Evolutionary conservation across 2,888 invertebrate genomes (phyloP), one percentile per base, ranked within the genome.

Genomic region (Byasa hedistus): DNA sequence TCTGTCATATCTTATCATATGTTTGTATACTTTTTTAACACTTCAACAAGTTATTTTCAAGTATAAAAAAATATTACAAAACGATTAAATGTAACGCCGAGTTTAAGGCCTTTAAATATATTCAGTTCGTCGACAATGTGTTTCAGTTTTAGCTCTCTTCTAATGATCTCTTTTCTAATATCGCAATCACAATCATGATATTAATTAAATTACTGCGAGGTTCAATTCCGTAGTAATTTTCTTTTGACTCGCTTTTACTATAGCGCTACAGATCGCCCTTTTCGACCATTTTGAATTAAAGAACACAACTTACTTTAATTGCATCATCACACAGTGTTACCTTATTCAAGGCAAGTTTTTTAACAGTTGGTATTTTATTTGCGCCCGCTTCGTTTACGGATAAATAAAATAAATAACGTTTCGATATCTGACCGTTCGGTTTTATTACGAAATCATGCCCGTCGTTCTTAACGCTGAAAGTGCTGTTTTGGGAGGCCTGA

Each of bases 301-400:
- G 39, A 2, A 39, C 5, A 19, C 19, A 4, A 17, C n/a, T 32
- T 75, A 89, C 91, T 85, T 87, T 90, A 32, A 87, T 79, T 44
- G 68, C 72, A 2, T 81, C 81, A 72, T 83, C 79, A 61, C 91
- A 91, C 22, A 90, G 74, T n/a, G 77, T 80, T 7, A 81, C 75
- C 64, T 84, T 81, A 69, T 91, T 91, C 22, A 90, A 68, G 22
- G 75, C 68, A 52, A 91, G 78, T 48, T 73, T 72, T 1, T 73
- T 73, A 0, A 90, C 80, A 12, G 70, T 66, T 0, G 90, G 90
- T 2, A 85, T 78, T 17, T 70, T 64, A 1, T 62, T 48, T 1
- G 58, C 52, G 63, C 76, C 76, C 63, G 74, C 77, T 5, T 74
- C 72, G 57, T 79, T 81, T 22, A 69, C 68, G 19, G 74, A 71